Conservation (phyloP, 2,888 invertebrate species). For the Zaprionus obscuricornis region DNA sequence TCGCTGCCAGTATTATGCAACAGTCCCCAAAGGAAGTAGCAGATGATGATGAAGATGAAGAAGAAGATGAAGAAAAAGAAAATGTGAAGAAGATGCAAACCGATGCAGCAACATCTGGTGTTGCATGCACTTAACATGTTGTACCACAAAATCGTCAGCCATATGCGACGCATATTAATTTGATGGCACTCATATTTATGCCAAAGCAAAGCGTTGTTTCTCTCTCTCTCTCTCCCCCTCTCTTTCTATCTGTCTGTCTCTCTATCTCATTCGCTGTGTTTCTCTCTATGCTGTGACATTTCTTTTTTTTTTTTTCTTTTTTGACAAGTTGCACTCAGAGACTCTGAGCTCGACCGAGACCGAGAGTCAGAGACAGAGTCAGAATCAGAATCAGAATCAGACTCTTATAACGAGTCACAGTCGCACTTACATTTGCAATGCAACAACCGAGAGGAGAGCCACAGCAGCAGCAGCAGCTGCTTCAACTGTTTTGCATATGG, state of each 20-base stretch:
- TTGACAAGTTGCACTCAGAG: constrained; percentile 74
- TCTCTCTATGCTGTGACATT: constrained; percentile 56
- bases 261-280: constrained; percentile 12
- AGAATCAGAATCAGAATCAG: background rate
- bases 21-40: constrained; percentile 38
- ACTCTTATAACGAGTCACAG: constrained; percentile 44
- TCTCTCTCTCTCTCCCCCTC: constrained; percentile 25
- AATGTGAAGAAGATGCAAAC: no score
- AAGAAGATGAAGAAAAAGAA: no score
- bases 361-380: background rate
- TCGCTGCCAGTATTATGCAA: constrained; percentile 64
- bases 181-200: constrained; percentile 80
- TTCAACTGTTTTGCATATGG: constrained; percentile 72
- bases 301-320: no score
- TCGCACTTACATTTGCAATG: constrained; percentile 58
- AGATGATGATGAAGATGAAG: constrained; percentile 4
- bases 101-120: constrained; percentile 40
- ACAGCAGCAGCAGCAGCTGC: constrained; percentile 51
- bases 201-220: constrained; percentile 71
- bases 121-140: constrained; percentile 77
- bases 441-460: constrained; percentile 16
- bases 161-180: constrained; percentile 79
- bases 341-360: background rate
- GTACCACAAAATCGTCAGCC: constrained; percentile 79
- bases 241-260: constrained; percentile 14